phyloP scores from a whole-genome alignment of 1,140 invertebrate species.

The Grapholita molesta region DNA sequence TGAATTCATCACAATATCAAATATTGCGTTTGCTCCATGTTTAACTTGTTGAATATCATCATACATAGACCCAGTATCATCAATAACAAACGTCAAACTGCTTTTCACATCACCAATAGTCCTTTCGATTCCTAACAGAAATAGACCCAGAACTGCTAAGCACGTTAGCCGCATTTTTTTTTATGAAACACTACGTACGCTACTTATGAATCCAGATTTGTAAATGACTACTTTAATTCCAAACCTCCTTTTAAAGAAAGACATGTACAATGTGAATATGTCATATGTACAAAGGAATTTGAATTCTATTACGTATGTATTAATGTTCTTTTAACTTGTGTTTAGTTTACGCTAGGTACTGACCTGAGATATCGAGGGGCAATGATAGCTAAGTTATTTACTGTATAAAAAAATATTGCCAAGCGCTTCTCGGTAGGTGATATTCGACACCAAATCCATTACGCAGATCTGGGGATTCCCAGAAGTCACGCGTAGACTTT shows the following conservation, averaged over 20 bases:
- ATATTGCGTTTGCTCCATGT: constrained; percentile 30
- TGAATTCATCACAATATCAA: constrained; percentile 19
- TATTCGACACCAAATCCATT: too few relatives aligned
- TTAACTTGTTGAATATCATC: constrained; percentile 16
- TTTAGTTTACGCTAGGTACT: not conserved
- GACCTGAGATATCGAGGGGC: not conserved
- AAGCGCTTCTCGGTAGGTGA: not conserved
- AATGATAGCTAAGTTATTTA: not conserved
- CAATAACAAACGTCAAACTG: constrained; percentile 31
- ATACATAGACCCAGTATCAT: constrained; percentile 52
- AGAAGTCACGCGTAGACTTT: not conserved
- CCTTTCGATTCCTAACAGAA: not conserved
- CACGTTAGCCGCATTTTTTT: not conserved
- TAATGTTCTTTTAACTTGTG: not conserved
- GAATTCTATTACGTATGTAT: not conserved
- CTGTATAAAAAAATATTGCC: not conserved
- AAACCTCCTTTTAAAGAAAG: not conserved
- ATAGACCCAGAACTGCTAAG: not conserved
- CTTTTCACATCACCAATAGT: not conserved
- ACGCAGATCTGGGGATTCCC: not conserved
- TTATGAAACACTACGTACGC: not conserved
- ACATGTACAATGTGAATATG: not conserved
- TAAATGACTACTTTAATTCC: not conserved
- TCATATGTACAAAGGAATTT: not conserved
- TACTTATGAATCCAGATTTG: not conserved